These are phyloP conservation scores for Cephus runcator DNA, from an alignment of 2,888 invertebrate species.

Conservation along the genomic window DNA sequence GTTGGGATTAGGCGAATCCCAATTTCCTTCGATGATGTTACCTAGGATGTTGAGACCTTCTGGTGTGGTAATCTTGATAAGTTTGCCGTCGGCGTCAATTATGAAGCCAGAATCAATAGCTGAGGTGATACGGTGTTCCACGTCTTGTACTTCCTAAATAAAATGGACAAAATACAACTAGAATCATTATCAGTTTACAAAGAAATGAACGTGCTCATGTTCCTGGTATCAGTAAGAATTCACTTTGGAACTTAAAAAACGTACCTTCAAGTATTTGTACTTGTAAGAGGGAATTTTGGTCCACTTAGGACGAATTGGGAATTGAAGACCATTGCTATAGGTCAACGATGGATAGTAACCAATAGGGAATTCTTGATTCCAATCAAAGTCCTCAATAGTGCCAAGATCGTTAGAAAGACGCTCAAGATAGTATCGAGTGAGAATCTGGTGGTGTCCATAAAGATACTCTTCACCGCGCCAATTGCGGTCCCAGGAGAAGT, in stretches of 20 bases:
- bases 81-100: conserved; percentile 43
- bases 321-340: conserved; percentile 69
- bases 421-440: conserved; percentile 69
- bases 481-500: conserved; percentile 60
- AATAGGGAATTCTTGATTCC: conserved; percentile 64
- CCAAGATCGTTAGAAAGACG: conserved; percentile 69
- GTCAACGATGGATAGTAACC: conserved; percentile 72
- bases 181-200: conserved; percentile 6
- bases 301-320: conserved; percentile 65
- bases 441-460: conserved; percentile 66
- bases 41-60: conserved; percentile 59
- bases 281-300: conserved; percentile 46
- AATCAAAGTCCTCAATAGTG: conserved; percentile 66
- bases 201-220: neutral
- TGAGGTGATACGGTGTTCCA: conserved; percentile 32
- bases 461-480: conserved; percentile 67
- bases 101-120: conserved; percentile 45
- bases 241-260: conserved; percentile 6
- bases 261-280: conserved; percentile 41
- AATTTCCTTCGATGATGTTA: conserved; percentile 58
- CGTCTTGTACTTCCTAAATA: conserved; percentile 19
- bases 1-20: conserved; percentile 48
- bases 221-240: neutral
- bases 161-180: conserved; percentile 10
- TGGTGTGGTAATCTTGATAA: conserved; percentile 45